Base-by-base conservation (phyloP, 1,140 invertebrate genomes). In the Pseudomyrmex gracilis region DNA sequence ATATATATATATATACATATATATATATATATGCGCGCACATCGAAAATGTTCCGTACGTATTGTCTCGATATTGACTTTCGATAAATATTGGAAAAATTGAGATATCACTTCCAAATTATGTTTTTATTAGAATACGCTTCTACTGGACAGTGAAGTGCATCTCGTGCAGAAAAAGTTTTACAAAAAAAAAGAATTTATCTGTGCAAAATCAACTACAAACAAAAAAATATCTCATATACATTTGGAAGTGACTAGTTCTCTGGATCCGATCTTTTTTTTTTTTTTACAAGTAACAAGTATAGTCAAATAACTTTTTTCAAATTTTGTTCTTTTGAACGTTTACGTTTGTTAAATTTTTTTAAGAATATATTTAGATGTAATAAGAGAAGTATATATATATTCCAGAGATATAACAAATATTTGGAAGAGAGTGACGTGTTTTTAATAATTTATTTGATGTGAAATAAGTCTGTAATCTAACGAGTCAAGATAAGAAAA, bases 371-470 rank as follows among this genome's bases (percentile, higher is more conserved):
- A 58, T 55, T 60, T 34, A 34, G 34, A 34, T 34, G 3, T 34
- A 34, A 47, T 57, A 80, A 71, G 20, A n/a, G 45, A 17, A 12
- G 22, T 51, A 58, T 8, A 58, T 57, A 78, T 70, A 58, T 57
- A 78, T 70, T 34, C 34, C 43, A 58, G 53, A 80, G n/a, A 15
- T 80, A n/a, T 49, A 71, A 71, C 66, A 22, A 80, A 58, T 1
- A 10, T 34, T 71, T 58, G 43, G 45, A 34, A 34, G 20, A 70
- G 53, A 7, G 64, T 66, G 63, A 43, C 13, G n/a, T 80, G 66
- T 80, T 70, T 70, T 80, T 80, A 80, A 80, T 80, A 34, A 34
- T 34, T 80, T 80, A 80, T 80, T 80, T 80, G 66, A 70, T 70
- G 58, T 58, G 49, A 80, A 70, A 71, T 80, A 67, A 71, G 34